These are phyloP conservation scores for Rhadinocentrus ornatus DNA, from an alignment of 2,797 vertebrate species.

Conservation along the genomic window DNA sequence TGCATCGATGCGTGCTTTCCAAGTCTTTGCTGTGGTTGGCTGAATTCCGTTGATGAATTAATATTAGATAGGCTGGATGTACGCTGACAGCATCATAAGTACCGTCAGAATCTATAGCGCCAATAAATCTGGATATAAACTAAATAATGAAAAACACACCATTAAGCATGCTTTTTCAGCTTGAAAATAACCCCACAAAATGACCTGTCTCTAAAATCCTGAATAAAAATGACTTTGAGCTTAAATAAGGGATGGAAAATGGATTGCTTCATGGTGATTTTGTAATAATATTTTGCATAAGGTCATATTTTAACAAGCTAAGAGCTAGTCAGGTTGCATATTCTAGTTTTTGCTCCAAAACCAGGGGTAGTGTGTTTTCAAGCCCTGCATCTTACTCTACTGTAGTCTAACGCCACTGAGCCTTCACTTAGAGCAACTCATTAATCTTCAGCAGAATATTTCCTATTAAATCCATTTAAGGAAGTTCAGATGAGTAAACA, in stretches of 20 bases:
- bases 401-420: conserved; percentile 49
- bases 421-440: conserved; percentile 43
- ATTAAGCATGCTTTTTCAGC: conserved; percentile 6
- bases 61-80: conserved; percentile 35
- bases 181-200: conserved; percentile 14
- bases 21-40: conserved; percentile 32
- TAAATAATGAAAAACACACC: conserved; percentile 24
- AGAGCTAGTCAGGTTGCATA: not conserved
- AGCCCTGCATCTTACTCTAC: conserved; percentile 16
- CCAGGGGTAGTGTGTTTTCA: not conserved
- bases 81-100: conserved; percentile 38
- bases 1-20: conserved; percentile 29
- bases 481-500: conserved; percentile 62
- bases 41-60: conserved; percentile 46
- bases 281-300: not conserved
- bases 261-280: conserved; percentile 2
- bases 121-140: conserved; percentile 15
- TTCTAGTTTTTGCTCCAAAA: not conserved
- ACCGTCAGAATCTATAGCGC: conserved; percentile 2
- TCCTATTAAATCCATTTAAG: conserved; percentile 66
- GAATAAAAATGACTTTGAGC: not conserved
- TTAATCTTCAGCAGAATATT: conserved; percentile 60
- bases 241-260: not conserved
- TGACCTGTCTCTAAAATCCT: conserved; percentile 9
- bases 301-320: not conserved